Conservation (phyloP, 1,140 invertebrate species). For the Zaprionus vittiger region DNA sequence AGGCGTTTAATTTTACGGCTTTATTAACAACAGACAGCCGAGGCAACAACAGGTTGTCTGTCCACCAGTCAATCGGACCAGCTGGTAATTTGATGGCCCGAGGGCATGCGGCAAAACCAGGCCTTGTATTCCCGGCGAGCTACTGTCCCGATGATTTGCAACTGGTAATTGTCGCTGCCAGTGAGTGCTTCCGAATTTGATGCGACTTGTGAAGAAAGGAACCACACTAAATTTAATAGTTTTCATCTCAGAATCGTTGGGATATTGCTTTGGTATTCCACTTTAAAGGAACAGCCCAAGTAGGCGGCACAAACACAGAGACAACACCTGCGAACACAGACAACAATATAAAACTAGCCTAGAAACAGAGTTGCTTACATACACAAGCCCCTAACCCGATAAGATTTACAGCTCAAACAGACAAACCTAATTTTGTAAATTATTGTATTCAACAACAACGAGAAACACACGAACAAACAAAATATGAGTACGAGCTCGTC, state of each 20-base stretch:
- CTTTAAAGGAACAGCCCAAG: background rate
- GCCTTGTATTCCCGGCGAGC: conserved; percentile 32
- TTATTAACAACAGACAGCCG: conserved; percentile 65
- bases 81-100: conserved; percentile 73
- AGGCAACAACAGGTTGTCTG: conserved; percentile 27
- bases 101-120: conserved; percentile 49
- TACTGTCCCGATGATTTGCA: conserved; percentile 47
- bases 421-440: background rate
- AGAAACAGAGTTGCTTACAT: background rate
- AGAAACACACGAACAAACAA: background rate
- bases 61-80: conserved; percentile 7
- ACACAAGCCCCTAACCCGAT: background rate
- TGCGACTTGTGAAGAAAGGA: background rate
- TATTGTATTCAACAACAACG: background rate
- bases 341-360: no score
- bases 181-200: background rate
- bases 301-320: background rate
- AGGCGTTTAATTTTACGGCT: conserved; percentile 81
- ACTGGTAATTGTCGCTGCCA: conserved; percentile 10
- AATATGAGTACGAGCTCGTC: background rate
- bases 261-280: background rate
- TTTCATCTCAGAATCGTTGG: background rate
- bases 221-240: background rate
- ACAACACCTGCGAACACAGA: no score
- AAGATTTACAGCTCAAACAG: background rate